Conservation (phyloP, 2,888 invertebrate genomes). For the Archips crataeganus region DNA sequence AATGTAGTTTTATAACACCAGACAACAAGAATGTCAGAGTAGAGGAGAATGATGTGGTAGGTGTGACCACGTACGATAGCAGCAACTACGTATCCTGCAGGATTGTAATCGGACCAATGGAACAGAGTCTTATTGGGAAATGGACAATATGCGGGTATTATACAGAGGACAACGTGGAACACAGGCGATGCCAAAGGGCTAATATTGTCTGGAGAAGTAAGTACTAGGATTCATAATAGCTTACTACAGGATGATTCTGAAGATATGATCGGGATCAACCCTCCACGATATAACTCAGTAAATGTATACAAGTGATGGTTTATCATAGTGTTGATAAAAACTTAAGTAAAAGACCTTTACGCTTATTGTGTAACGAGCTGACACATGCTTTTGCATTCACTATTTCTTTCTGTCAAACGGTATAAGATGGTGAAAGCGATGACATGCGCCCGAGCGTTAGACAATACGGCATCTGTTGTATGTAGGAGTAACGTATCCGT, state of each 20-base stretch:
- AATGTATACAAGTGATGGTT: neutral
- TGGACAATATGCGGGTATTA: slow-evolving; percentile 42
- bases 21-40: slow-evolving; percentile 1
- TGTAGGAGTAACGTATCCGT: no score
- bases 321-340: no score
- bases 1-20: slow-evolving; percentile 34
- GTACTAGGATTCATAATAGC: neutral
- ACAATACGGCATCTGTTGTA: no score
- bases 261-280: no score
- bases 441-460: no score
- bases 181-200: slow-evolving; percentile 37
- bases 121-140: slow-evolving; percentile 30
- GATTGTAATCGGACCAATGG: slow-evolving; percentile 41
- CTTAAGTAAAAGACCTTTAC: no score
- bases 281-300: no score
- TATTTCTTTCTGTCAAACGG: no score
- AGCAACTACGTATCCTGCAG: slow-evolving; percentile 43
- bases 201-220: slow-evolving; percentile 41
- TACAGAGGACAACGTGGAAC: slow-evolving; percentile 24
- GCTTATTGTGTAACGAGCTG: no score
- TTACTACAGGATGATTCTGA: no score
- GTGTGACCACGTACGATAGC: slow-evolving; percentile 31
- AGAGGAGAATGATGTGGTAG: neutral
- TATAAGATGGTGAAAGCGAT: no score
- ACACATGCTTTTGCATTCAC: no score